Base-by-base conservation (phyloP, 2,888 invertebrate genomes). In the Schizaphis graminum region DNA sequence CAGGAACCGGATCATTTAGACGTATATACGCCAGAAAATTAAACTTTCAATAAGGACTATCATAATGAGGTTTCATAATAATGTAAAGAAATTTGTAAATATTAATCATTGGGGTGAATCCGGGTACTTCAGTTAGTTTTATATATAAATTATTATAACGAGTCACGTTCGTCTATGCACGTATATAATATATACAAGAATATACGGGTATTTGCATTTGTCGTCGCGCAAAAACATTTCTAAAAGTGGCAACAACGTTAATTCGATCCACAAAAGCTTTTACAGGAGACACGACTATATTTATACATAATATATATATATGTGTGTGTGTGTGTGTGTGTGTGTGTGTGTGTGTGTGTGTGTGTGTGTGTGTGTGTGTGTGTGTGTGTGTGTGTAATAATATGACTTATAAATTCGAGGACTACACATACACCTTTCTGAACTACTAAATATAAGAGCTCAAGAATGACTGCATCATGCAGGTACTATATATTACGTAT, bases 201-300 rank as follows among this genome's bases (percentile, higher is more conserved):
- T 77, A 21, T 77, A 77, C 77, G 35, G 35, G 35, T 77, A 77
- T 89, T 89, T 93, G 89, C 57, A 85, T 93, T 93, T 28, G 85
- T 85, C 85, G 57, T 89, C 89, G 26, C 47, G n/a, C 57, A 28
- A 35, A 90, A 49, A 93, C 90, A 90, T 93, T 85, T 93, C 57
- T 49, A 41, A 90, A 93, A 93, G 90, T 49, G 84, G 89, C 84
- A 57, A 47, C 53, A 44, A 61, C 61, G 84, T 89, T 89, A 89
- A 89, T 93, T 84, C 93, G 21, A 89, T 89, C 44, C 44, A 77
- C 56, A 93, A 93, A 93, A 93, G 84, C 89, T 84, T 89, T 77
- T 93, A 49, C 77, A 41, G 77, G 67, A 41, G 49, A 77, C 35
- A 21, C 35, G 35, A 35, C 47, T 77, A 35, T 77, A 77, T 86